A percentile compares a stretch with the other conserved stretches of the same genome.
Conservation (phyloP, 2,888 invertebrate genomes). For the Ormyrus rosae region DNA sequence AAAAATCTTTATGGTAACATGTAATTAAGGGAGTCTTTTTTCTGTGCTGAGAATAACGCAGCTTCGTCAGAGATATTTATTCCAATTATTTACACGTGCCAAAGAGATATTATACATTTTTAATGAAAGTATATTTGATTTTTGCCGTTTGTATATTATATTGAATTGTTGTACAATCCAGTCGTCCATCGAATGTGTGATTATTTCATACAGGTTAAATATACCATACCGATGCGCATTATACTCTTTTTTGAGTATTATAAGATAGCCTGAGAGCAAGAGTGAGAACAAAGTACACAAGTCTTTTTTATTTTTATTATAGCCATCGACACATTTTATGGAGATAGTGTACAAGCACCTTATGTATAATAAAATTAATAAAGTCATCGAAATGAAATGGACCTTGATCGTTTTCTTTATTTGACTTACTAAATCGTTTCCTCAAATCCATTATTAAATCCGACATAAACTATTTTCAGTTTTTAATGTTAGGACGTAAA, state of each 20-base stretch:
- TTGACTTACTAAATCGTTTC: too few relatives aligned
- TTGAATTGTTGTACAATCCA: constrained; percentile 49
- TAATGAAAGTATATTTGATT: constrained; percentile 16
- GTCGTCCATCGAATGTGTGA: constrained; percentile 40
- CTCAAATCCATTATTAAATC: too few relatives aligned
- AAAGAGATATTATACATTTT: constrained; percentile 6
- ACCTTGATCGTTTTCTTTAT: background rate
- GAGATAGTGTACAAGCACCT: constrained; percentile 54
- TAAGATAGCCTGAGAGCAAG: constrained; percentile 45
- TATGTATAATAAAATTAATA: constrained; percentile 53
- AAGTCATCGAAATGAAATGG: constrained; percentile 51
- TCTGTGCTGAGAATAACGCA: background rate
- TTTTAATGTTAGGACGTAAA: too few relatives aligned
- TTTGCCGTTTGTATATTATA: constrained; percentile 31
- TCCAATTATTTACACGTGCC: constrained; percentile 3
- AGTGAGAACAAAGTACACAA: constrained; percentile 49
- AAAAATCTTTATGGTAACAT: constrained; percentile 16
- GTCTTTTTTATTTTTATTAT: constrained; percentile 56
- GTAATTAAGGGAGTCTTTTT: constrained; percentile 19
- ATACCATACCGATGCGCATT: constrained; percentile 12
- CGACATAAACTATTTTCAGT: too few relatives aligned
- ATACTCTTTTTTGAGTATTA: constrained; percentile 43
- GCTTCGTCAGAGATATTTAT: background rate
- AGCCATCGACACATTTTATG: constrained; percentile 53
- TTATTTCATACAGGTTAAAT: constrained; percentile 30